Conservation (phyloP, 1,140 invertebrate species). For the Philotrypesis tridentata region DNA sequence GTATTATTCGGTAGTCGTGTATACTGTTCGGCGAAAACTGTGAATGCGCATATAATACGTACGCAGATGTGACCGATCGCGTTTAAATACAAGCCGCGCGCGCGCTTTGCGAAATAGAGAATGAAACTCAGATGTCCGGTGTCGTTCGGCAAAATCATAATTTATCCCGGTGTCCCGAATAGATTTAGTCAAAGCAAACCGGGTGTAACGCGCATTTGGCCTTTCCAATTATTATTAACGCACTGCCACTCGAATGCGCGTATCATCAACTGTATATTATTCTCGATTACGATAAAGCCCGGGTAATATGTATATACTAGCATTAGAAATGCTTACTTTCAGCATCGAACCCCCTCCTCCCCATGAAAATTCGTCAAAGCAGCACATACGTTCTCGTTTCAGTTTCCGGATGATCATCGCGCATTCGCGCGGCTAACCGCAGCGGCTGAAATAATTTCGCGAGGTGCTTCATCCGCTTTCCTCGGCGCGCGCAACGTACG, state of each 20-base stretch:
- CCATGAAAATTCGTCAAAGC: not conserved
- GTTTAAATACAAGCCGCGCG: not conserved
- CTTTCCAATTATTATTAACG: not conserved
- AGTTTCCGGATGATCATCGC: not conserved
- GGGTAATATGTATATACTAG: no score
- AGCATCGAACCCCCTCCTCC: no score
- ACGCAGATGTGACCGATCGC: not conserved
- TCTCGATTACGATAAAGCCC: no score
- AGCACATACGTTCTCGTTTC: not conserved
- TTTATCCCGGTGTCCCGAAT: not conserved
- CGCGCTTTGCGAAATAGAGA: not conserved
- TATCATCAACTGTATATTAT: no score
- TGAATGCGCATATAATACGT: not conserved
- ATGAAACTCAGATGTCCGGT: not conserved
- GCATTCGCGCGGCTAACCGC: not conserved
- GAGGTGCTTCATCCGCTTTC: no score
- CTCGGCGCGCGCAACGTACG: not conserved
- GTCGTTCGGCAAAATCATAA: not conserved
- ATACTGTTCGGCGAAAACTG: not conserved
- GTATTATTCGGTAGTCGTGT: not conserved
- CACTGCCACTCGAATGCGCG: no score
- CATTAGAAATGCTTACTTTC: no score
- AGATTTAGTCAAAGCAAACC: not conserved
- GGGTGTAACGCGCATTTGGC: no score
- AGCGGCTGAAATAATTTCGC: slow-evolving; percentile 4